These are phyloP conservation scores for Siniperca knerii DNA, from an alignment of 2,113 vertebrate genomes.

Conservation along the genomic window DNA sequence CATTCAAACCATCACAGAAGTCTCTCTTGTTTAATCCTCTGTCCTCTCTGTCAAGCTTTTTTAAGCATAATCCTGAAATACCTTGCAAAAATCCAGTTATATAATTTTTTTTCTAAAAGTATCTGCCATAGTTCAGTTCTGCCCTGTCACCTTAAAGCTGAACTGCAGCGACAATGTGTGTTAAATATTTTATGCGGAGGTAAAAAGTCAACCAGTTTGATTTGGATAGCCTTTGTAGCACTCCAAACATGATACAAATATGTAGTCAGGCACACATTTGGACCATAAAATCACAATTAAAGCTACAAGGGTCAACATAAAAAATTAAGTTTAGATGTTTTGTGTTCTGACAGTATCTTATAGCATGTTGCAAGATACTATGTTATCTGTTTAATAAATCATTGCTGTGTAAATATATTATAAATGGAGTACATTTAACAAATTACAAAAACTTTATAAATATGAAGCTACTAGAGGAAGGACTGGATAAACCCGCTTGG, in stretches of 20 bases:
- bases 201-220: constrained; percentile 5
- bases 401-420: not conserved
- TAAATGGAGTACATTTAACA: not conserved
- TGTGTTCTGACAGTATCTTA: not conserved
- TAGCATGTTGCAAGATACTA: not conserved
- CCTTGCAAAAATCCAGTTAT: constrained; percentile 66
- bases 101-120: constrained; percentile 48
- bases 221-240: not conserved
- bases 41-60: constrained; percentile 56
- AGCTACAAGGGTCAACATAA: not conserved
- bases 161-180: constrained; percentile 20
- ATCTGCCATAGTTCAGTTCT: constrained; percentile 31
- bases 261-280: not conserved
- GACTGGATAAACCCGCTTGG: not conserved
- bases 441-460: not conserved
- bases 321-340: not conserved
- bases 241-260: not conserved
- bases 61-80: constrained; percentile 64
- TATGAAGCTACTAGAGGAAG: not conserved
- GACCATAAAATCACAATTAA: not conserved
- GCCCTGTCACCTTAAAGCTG: constrained; percentile 48
- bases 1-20: constrained; percentile 67
- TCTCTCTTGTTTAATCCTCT: constrained; percentile 65
- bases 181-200: not conserved
- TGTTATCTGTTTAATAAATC: not conserved